These are phyloP conservation scores for Athalia circularis DNA, from an alignment of 2,888 invertebrate genomes.

Conservation along the genomic window DNA sequence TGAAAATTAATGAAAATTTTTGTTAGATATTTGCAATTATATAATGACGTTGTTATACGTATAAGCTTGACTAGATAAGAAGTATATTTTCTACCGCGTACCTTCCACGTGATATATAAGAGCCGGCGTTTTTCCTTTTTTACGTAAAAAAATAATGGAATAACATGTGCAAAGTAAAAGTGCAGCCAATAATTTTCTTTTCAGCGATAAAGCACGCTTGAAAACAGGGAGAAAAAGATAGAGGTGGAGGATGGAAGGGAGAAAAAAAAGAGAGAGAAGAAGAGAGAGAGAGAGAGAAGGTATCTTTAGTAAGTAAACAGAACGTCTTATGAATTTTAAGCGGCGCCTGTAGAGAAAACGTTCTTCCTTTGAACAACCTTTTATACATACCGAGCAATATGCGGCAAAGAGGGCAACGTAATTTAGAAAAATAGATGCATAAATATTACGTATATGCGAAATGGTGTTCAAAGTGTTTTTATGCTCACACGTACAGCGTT, in stretches of 20 bases:
- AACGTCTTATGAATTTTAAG: constrained; percentile 73
- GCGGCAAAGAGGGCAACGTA: constrained; percentile 48
- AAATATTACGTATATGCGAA: constrained; percentile 44
- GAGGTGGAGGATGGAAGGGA: constrained; percentile 4
- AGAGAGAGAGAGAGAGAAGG: constrained; percentile 52
- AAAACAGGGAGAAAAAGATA: constrained; percentile 45
- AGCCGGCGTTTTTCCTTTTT: neutral
- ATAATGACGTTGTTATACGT: too few species aligned
- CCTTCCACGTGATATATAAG: too few species aligned
- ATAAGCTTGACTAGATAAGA: too few species aligned
- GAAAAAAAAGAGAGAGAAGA: constrained; percentile 24
- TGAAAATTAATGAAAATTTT: too few species aligned
- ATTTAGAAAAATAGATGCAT: constrained; percentile 50
- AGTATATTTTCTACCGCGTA: too few species aligned
- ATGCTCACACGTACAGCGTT: constrained; percentile 5
- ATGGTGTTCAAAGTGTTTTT: constrained; percentile 36
- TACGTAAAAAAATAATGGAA: neutral
- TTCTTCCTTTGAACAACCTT: constrained; percentile 60
- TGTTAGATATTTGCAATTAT: too few species aligned
- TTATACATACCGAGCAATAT: constrained; percentile 42
- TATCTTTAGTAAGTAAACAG: constrained; percentile 73
- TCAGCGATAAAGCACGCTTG: constrained; percentile 68
- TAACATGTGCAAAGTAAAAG: constrained; percentile 56
- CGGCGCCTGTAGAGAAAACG: constrained; percentile 62
- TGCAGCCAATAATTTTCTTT: constrained; percentile 71